Evolutionary conservation across 1,140 invertebrate genomes (phyloP), one percentile per base, ranked within the genome.

Genomic region (Trissolcus basalis): DNA sequence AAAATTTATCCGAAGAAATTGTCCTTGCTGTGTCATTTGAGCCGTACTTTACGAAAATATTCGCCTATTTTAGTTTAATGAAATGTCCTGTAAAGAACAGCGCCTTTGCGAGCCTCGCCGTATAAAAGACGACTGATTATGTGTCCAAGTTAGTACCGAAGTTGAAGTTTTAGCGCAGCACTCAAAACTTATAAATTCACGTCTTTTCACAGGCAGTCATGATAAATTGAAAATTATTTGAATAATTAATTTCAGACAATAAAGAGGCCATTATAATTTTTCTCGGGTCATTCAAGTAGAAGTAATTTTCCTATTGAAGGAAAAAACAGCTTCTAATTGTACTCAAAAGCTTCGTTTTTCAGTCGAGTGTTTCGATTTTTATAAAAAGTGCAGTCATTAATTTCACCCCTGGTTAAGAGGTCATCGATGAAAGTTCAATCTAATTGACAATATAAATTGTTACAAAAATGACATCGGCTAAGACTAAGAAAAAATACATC

Each of bases 381-480:
- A 65, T 65, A 27, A 65, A n/a, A n/a, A 13, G 60, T 51, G 48
- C 19, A 27, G 1, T 69, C 58, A 69, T n/a, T 11, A n/a, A 9
- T 39, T 69, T 64, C 7, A 39, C 54, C 36, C 45, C 49, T 70
- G 27, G 51, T 55, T 65, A 49, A 60, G 59, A 70, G 60, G 60
- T 69, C 48, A 69, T 48, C 53, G 49, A 64, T 76, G 55, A 76
- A 69, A 76, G 43, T 48, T 45, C 49, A 56, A 67, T 70, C 64
- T 69, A 1, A 27, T 16, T 43, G 55, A 64, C 60, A 35, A 61
- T 33, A 44, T 51, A 65, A 76, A 41, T 44, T 70, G 36, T 33
- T 67, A 60, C 48, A 47, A 64, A 50, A 55, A 55, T 55, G 69
- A 47, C 47, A 53, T 47, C 2, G 59, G 33, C 45, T 7, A 61